A percentile compares a stretch with the other conserved stretches of the same genome.
Conservation (phyloP, 2,797 vertebrate species). For the Falco peregrinus region DNA sequence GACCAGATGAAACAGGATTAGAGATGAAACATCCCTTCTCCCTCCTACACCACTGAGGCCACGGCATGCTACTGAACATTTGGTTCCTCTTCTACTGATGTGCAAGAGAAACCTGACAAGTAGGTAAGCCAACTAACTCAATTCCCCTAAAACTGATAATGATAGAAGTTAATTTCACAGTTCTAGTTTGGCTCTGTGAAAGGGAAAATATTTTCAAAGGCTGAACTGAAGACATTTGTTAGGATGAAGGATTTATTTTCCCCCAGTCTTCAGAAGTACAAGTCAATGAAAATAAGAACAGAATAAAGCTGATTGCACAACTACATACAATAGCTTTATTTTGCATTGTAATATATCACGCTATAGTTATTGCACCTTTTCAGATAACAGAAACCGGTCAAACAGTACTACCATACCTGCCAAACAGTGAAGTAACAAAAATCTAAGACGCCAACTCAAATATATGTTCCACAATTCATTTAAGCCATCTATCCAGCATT, state of each 20-base stretch:
- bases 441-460: neutral
- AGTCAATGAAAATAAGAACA: neutral
- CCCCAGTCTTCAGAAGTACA: neutral
- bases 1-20: neutral
- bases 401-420: neutral
- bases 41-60: neutral
- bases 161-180: neutral
- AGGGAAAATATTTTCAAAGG: neutral
- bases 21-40: neutral
- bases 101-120: neutral
- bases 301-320: neutral
- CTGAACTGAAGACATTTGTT: neutral
- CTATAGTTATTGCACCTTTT: neutral
- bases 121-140: neutral
- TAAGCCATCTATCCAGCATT: neutral
- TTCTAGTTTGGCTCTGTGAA: neutral
- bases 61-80: neutral
- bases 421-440: neutral
- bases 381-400: neutral
- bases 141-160: neutral
- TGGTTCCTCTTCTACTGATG: neutral
- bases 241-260: neutral
- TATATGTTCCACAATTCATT: neutral
- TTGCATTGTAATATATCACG: accelerated
- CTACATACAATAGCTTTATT: neutral